Evolutionary conservation across 2,888 invertebrate species (phyloP).

Genomic region (Cerastis leucographa): DNA sequence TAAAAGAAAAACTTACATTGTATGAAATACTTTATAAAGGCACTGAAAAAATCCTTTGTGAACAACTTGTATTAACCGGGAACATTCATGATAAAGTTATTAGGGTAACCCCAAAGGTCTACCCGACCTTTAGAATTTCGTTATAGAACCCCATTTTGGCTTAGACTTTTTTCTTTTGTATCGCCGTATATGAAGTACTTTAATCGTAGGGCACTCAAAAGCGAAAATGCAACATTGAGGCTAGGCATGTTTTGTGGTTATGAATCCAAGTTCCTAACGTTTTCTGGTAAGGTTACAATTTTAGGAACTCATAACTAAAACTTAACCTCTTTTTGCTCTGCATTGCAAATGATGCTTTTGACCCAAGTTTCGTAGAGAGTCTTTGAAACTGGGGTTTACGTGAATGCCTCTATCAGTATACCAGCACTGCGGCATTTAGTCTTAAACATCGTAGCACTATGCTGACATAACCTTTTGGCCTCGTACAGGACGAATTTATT

Average conservation of each 20-base stretch:
- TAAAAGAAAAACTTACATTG: constrained; percentile 8
- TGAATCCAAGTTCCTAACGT: background rate
- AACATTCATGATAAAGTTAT: constrained; percentile 49
- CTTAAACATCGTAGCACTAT: background rate
- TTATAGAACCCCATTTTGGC: constrained; percentile 20
- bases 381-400: background rate
- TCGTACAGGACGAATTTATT: too few species aligned
- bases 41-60: constrained; percentile 43
- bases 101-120: constrained; percentile 10
- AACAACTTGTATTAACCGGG: constrained; percentile 15
- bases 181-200: background rate
- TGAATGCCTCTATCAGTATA: too few species aligned
- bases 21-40: constrained; percentile 8
- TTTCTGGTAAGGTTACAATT: background rate
- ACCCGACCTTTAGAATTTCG: constrained; percentile 38
- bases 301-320: background rate
- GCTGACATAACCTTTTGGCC: too few species aligned
- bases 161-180: constrained; percentile 24
- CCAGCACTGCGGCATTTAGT: background rate
- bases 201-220: background rate
- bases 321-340: background rate
- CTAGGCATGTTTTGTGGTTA: background rate
- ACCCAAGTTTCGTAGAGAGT: background rate
- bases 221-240: background rate
- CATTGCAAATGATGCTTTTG: background rate